A percentile compares a stretch with the other conserved stretches of the same genome.
Conservation (phyloP, 2,888 invertebrate genomes). For the Eupithecia pulchellata region DNA sequence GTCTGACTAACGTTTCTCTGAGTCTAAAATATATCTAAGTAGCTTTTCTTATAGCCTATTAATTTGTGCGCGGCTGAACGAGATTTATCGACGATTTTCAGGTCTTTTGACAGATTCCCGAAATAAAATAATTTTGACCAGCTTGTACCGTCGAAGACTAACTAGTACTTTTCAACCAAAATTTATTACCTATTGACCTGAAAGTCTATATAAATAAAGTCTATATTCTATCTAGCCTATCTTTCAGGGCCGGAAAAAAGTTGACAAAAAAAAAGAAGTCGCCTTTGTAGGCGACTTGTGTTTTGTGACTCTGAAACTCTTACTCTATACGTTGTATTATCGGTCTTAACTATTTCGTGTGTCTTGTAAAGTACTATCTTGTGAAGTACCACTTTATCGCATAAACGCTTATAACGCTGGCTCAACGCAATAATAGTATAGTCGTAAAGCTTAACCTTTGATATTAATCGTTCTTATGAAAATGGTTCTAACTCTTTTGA, state of each 20-base stretch:
- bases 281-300: too few relatives aligned
- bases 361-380: constrained; percentile 43
- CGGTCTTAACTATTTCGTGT: background rate
- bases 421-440: constrained; percentile 67
- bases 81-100: too few relatives aligned
- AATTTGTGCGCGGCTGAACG: background rate
- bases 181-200: background rate
- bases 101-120: background rate
- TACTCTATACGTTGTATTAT: background rate
- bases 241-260: too few relatives aligned
- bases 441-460: constrained; percentile 34
- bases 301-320: too few relatives aligned
- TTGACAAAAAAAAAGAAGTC: too few relatives aligned
- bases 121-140: background rate
- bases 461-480: constrained; percentile 25
- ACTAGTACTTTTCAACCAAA: background rate
- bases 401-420: constrained; percentile 67
- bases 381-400: constrained; percentile 49
- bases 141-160: background rate
- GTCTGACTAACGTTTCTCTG: too few relatives aligned
- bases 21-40: too few relatives aligned
- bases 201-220: too few relatives aligned
- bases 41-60: too few relatives aligned
- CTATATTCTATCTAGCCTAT: background rate
- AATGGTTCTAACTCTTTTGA: constrained; percentile 31